Evolutionary conservation across 2,797 vertebrate genomes (phyloP), one percentile per base, ranked within the genome.

Genomic region (Garrulus glandarius): DNA sequence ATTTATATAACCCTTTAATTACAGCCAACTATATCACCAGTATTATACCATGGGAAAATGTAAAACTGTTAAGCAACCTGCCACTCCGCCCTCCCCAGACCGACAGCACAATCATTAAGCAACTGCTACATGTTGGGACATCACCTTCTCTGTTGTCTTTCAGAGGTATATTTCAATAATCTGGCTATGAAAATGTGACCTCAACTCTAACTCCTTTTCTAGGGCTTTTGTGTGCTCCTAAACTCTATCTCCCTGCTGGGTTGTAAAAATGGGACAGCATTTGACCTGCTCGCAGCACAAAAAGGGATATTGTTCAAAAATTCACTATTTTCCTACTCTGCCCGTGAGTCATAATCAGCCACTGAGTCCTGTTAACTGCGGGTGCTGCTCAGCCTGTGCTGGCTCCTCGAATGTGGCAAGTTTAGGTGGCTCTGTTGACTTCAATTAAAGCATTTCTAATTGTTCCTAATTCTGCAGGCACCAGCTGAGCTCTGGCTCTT

Each of bases 1-100:
- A 97, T 98, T 98, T 98, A 95, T 98, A 97, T 96, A 98, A 98
- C 95, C 93, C 92, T 96, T 97, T 98, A 98, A 98, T 98, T 98
- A 98, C 9, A 97, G 95, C 94, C 92, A 97, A 98, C 87, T 97
- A 81, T 97, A 97, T 97, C 95, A 95, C 95, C 96, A 85, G 90
- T 71, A 59, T 93, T 96, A 97, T 95, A 96, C 93, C 98, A 98
- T 98, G 98, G 98, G 98, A 98, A 98, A 98, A 98, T 97, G 93
- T 95, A 91, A 89, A 97, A 92, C 88, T 97, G 84, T 98, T 97
- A 97, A 98, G 98, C 97, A 98, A 98, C 92, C 95, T 96, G 92
- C 95, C 92, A 93, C 97, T 96, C 97, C 96, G 2, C 98, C 98
- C 97, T 97, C 95, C 93, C 91, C 93, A 97, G 96, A 92, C 92